These are phyloP conservation scores for Zosterops hypoxanthus DNA, from an alignment of 2,113 vertebrate species.

Conservation along the genomic window DNA sequence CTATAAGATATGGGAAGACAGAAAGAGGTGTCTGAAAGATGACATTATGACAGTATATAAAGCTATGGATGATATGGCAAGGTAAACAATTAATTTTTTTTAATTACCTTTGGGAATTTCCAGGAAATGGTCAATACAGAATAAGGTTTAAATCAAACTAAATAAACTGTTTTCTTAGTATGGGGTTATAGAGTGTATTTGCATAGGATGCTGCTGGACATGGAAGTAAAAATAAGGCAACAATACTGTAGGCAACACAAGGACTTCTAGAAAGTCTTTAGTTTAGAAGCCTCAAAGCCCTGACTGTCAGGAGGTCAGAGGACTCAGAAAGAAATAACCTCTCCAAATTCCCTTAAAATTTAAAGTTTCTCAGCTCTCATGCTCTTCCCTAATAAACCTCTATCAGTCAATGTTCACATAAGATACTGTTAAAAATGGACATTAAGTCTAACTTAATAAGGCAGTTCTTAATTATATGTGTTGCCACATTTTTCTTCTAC, in stretches of 20 bases:
- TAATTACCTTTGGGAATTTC: neutral
- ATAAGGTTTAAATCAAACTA: neutral
- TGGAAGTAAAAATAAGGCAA: neutral
- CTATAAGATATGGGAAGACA: neutral
- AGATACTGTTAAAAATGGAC: neutral
- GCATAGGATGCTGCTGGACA: neutral
- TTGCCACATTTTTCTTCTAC: neutral
- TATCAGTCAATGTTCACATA: neutral
- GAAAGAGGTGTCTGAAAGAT: neutral
- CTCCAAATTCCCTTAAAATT: neutral
- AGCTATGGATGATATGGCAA: neutral
- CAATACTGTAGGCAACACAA: neutral
- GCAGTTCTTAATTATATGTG: neutral
- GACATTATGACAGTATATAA: neutral
- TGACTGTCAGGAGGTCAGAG: neutral
- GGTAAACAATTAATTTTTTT: neutral
- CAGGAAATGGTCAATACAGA: neutral
- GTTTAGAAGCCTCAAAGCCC: neutral
- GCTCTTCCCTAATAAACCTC: neutral
- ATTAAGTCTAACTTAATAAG: neutral
- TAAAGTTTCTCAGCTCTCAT: neutral
- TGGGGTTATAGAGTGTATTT: neutral
- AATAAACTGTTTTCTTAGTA: neutral
- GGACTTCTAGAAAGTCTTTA: neutral
- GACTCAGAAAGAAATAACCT: neutral